phyloP scores from a whole-genome alignment of 2,113 vertebrate species.

The Kobus ellipsiprymnus region DNA sequence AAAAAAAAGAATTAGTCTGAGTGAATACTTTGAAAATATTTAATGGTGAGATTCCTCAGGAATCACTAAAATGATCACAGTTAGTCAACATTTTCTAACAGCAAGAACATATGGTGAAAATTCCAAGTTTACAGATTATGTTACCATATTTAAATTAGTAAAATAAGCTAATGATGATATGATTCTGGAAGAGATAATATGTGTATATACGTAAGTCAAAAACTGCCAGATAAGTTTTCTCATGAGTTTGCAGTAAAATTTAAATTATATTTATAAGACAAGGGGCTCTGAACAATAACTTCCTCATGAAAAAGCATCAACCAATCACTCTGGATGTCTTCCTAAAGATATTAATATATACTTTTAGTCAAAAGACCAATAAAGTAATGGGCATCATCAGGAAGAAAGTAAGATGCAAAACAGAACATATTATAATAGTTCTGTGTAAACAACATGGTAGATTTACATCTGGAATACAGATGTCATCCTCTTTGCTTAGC shows the following conservation, averaged over 20 bases:
- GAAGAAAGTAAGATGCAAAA: constrained; percentile 16
- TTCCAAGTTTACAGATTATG: not conserved
- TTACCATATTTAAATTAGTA: not conserved
- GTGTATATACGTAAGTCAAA: not conserved
- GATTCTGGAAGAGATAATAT: not conserved
- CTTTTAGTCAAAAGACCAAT: constrained; percentile 4
- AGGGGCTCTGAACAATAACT: not conserved
- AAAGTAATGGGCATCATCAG: not conserved
- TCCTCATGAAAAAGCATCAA: not conserved
- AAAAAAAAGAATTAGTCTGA: not conserved
- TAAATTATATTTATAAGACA: constrained; percentile 17
- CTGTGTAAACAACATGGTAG: not conserved
- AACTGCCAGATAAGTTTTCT: not conserved
- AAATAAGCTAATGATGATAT: not conserved
- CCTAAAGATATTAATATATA: constrained; percentile 23
- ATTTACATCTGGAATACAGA: constrained; percentile 38
- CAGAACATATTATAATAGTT: constrained; percentile 17
- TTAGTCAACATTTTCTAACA: constrained; percentile 9
- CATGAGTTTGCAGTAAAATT: not conserved
- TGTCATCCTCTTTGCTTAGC: not conserved
- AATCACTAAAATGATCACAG: not conserved
- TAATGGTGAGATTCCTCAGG: not conserved
- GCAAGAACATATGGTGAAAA: constrained; percentile 13
- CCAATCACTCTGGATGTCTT: not conserved
- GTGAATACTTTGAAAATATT: not conserved